phyloP scores from a whole-genome alignment of 2,888 invertebrate species.

The Thecophora atra region DNA sequence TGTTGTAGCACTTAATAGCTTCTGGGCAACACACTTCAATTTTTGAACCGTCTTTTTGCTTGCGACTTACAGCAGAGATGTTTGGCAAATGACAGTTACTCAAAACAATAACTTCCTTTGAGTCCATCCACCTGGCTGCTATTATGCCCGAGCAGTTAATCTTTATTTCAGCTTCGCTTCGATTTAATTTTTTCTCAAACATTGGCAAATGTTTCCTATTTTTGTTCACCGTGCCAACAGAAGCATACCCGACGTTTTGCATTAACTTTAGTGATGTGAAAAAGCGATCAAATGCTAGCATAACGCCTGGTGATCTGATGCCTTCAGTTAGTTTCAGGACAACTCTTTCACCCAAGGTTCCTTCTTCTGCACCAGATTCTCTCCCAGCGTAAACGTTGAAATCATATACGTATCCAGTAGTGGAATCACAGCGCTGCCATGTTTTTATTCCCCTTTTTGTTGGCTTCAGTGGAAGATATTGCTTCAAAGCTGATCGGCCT shows the following conservation, averaged over 20 bases:
- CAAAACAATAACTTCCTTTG: neutral
- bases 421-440: constrained; percentile 28
- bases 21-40: neutral
- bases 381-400: constrained; percentile 34
- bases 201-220: constrained; percentile 19
- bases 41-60: neutral
- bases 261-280: constrained; percentile 38
- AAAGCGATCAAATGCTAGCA: constrained; percentile 33
- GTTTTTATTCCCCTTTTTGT: constrained; percentile 40
- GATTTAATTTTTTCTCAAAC: constrained; percentile 29
- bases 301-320: constrained; percentile 35
- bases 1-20: neutral
- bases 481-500: constrained; percentile 38
- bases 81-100: neutral
- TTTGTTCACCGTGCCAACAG: neutral
- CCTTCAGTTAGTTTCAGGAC: constrained; percentile 34
- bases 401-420: constrained; percentile 32
- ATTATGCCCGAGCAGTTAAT: neutral
- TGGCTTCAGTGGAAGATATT: constrained; percentile 42
- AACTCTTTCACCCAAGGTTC: constrained; percentile 36
- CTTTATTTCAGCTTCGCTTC: constrained; percentile 29
- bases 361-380: neutral
- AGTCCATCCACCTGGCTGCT: neutral
- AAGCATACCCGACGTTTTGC: neutral
- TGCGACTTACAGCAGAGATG: neutral